Evolutionary conservation across 2,797 vertebrate species (phyloP), one percentile per base, ranked within the genome.

Genomic region (Anableps anableps): DNA sequence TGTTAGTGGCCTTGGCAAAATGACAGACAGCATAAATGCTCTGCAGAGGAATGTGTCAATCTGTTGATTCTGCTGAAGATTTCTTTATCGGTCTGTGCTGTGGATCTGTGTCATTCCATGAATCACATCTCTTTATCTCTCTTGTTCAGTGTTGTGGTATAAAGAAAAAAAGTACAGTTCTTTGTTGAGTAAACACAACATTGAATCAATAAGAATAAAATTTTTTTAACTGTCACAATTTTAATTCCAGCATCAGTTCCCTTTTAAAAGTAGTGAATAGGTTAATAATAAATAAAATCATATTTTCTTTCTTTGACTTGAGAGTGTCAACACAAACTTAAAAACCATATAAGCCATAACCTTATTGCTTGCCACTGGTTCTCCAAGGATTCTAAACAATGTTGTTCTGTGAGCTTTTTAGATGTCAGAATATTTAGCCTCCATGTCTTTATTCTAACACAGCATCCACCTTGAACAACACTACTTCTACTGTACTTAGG

Each of bases 1-100:
- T 94, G 86, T 90, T 80, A 94, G 93, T 93, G 95, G 95, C 96
- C 96, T 95, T 96, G 94, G 89, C 91, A 94, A 92, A 94, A 90
- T 95, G 95, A 94, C 83, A 89, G 95, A 94, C 93, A 86, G 85
- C 84, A 86, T 94, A 94, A 95, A 92, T 92, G 90, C 89, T 93
- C 88, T 93, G 92, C 90, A 88, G 87, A 92, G 91, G 94, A 91
- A 93, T 93, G 80, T 88, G 81, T 88, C 85, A 83, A 77, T 92
- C 88, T 89, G 88, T 81, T 87, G 88, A 88, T 85, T 93, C 83
- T 83, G 84, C 86, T 47, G 70, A 86, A 76, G 81, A 88, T 90
- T 79, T 90, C 87, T 92, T 89, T 78, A 83, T 92, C 72, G 64
- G 74, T 81, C 76, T 82, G 31, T 82, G 77, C 26, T 51, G 75